Evolutionary conservation across 2,797 vertebrate species (phyloP).

Genomic region (Microhierax caerulescens): DNA sequence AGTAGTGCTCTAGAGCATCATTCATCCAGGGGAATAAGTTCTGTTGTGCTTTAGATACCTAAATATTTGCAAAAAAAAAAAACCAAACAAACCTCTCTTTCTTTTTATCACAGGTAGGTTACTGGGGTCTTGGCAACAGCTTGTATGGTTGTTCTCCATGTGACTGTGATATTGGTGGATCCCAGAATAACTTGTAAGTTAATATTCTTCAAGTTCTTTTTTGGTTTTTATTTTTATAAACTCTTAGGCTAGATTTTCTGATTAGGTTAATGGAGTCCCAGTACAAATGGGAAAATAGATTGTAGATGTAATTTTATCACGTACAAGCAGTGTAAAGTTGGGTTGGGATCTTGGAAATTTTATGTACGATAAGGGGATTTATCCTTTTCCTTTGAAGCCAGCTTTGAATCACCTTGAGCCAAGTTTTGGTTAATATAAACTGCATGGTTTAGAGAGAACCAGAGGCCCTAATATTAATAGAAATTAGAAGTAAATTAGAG

Average conservation of each 20-base stretch:
- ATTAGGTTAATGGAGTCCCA: neutral
- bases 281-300: neutral
- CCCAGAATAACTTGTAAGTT: slow-evolving; percentile 79
- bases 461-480: neutral
- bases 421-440: neutral
- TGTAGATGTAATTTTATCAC: neutral
- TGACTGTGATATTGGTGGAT: slow-evolving; percentile 87
- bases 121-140: slow-evolving; percentile 86
- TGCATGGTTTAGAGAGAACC: neutral
- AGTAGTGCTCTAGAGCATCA: neutral
- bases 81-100: neutral
- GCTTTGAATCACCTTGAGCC: neutral
- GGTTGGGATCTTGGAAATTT: neutral
- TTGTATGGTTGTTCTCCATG: slow-evolving; percentile 81
- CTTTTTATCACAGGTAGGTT: slow-evolving; percentile 76
- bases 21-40: neutral
- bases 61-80: neutral
- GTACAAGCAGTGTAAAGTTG: neutral
- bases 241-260: neutral
- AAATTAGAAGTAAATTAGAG: neutral
- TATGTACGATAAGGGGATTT: neutral
- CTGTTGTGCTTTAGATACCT: neutral
- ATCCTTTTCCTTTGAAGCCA: neutral
- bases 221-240: neutral
- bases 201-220: neutral